Percentiles rank a stretch among this genome's conserved stretches.
Evolutionary conservation across 2,888 invertebrate genomes (phyloP).

Genomic region (Thelaira solivaga): DNA sequence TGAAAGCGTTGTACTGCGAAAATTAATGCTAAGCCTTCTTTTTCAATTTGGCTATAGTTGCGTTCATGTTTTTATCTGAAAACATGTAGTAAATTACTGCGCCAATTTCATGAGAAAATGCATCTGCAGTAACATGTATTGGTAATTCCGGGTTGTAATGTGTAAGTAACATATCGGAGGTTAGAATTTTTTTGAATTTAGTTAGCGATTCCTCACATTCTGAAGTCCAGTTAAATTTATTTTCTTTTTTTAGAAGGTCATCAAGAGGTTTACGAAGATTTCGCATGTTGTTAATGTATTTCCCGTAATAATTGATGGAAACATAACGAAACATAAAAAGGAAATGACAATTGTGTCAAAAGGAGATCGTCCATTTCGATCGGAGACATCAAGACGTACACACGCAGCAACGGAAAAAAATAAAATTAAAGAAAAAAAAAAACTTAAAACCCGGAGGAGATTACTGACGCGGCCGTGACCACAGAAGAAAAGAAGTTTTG

Average conservation of each 20-base stretch:
- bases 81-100: slow-evolving; percentile 54
- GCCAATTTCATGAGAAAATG: slow-evolving; percentile 49
- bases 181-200: slow-evolving; percentile 56
- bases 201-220: slow-evolving; percentile 50
- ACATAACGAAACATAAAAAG: no score
- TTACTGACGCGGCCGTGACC: no score
- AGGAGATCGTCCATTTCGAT: no score
- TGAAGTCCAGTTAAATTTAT: slow-evolving; percentile 43
- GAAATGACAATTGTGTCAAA: no score
- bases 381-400: no score
- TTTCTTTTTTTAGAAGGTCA: slow-evolving; percentile 35
- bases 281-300: slow-evolving; percentile 49
- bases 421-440: no score
- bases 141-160: slow-evolving; percentile 52
- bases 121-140: slow-evolving; percentile 54
- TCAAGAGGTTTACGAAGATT: slow-evolving; percentile 39
- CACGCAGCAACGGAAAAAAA: no score
- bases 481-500: no score
- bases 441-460: no score
- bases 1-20: slow-evolving; percentile 63
- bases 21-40: slow-evolving; percentile 56
- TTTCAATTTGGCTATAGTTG: slow-evolving; percentile 59
- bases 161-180: slow-evolving; percentile 28
- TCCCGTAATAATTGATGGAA: slow-evolving; percentile 57
- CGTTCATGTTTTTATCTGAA: slow-evolving; percentile 42